Evolutionary conservation across 2,888 invertebrate species (phyloP).

Genomic region (Chalcosyrphus nemorum): DNA sequence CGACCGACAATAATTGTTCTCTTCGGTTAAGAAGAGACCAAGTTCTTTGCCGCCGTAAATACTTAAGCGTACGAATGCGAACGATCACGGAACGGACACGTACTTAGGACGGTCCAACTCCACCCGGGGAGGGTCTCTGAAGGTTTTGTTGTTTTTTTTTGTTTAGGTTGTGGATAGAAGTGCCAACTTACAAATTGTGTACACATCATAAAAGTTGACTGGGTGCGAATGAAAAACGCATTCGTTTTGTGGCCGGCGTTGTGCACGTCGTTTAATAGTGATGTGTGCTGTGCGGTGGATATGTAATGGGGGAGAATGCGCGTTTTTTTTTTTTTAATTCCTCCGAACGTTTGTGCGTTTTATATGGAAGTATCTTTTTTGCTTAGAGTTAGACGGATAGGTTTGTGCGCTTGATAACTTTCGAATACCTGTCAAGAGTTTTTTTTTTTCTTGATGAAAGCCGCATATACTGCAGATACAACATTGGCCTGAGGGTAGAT

Average conservation of each 20-base stretch:
- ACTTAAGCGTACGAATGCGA: conserved; percentile 51
- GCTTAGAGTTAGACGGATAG: conserved; percentile 3
- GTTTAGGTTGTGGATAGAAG: no score
- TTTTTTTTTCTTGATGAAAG: conserved; percentile 63
- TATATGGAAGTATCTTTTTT: conserved; percentile 9
- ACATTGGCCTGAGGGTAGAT: neutral
- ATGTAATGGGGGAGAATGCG: neutral
- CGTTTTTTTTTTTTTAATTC: conserved; percentile 36
- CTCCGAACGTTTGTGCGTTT: conserved; percentile 17
- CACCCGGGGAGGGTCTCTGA: conserved; percentile 47
- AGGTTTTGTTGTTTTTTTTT: conserved; percentile 12
- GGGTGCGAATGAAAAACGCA: conserved; percentile 66
- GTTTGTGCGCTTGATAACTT: conserved; percentile 53
- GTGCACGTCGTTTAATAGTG: conserved; percentile 20
- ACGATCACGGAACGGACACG: conserved; percentile 48
- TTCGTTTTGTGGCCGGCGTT: conserved; percentile 21
- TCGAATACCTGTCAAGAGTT: conserved; percentile 62
- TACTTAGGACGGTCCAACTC: conserved; percentile 54
- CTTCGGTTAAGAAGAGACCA: neutral
- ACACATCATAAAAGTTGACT: conserved; percentile 70
- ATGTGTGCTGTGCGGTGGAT: neutral
- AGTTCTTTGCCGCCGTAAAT: conserved; percentile 48
- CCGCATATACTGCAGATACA: conserved; percentile 35
- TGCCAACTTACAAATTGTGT: conserved; percentile 71
- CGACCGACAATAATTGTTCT: conserved; percentile 61